Conservation (phyloP, 2,113 vertebrate species). For the Grantiella picta region DNA sequence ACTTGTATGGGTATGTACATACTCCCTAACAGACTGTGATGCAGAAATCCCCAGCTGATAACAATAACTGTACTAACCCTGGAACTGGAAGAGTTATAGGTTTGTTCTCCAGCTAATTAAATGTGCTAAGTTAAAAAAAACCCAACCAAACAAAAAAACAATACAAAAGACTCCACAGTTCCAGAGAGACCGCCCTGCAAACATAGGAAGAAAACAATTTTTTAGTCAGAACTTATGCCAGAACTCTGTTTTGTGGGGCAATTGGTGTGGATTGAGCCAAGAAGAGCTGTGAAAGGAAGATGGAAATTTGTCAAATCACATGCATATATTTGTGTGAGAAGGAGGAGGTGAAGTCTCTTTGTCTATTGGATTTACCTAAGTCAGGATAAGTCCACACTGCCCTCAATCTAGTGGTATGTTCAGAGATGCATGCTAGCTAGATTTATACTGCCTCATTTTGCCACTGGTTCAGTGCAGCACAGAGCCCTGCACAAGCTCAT, state of each 20-base stretch:
- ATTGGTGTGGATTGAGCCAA: background rate
- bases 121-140: background rate
- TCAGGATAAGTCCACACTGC: background rate
- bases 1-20: background rate
- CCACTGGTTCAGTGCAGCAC: background rate
- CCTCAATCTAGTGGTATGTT: background rate
- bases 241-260: background rate
- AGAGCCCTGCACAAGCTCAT: background rate
- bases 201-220: background rate
- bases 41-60: background rate
- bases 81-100: background rate
- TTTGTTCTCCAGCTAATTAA: background rate
- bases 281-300: background rate
- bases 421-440: background rate
- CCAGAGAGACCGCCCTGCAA: background rate
- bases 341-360: background rate
- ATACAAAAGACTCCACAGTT: background rate
- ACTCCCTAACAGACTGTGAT: background rate
- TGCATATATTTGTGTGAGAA: background rate
- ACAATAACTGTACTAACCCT: background rate
- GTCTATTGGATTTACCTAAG: background rate
- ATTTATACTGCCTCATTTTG: background rate
- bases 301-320: background rate
- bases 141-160: no score
- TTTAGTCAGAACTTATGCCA: background rate